Base-by-base conservation (phyloP, 2,888 invertebrate genomes). In the Sericinus montela region DNA sequence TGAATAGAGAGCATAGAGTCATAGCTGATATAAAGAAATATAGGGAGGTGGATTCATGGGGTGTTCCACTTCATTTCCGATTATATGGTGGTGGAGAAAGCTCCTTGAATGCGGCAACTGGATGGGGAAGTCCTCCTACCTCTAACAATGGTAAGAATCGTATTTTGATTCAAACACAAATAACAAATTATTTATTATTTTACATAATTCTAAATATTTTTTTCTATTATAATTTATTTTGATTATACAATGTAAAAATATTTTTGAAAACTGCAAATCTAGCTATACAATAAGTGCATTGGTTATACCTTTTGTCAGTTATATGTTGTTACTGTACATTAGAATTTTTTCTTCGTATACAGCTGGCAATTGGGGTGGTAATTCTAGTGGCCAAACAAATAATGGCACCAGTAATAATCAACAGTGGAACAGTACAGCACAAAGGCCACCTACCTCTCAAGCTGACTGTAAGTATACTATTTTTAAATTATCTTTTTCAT, bases 1-100 rank as follows among this genome's bases (percentile, higher is more conserved):
- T 73, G 59, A 69, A 67, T 58, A 74, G 76, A 54, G 81, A 84
- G 63, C 72, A 68, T 58, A 64, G 67, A 55, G 67, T 77, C 53
- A 63, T 77, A 55, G 73, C 69, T 62, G 66, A 67, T 46, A 61
- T 82, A 72, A 60, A 57, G 46, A 66, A 65, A 55, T 55, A 52
- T 45, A 62, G 71, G 54, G 61, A 63, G 50, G 39, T 67, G 45
- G 79, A 85, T 67, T 77, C 78, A 57, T 93, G 93, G 93, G 92
- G 92, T 38, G 90, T 91, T 47, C 91, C 92, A 52, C 85, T 84
- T 37, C 88, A 91, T 45, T 80, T 94, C 65, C 90, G 93, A 57
- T 90, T 95, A 54, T 88, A 91, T 55, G 95, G 95, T 47, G 95
- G 95, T 43, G 95, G 95, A 50, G 95, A 95, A 80, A 94, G 93